Conservation (phyloP, 1,140 invertebrate genomes). For the Ostrea denselamellosa region DNA sequence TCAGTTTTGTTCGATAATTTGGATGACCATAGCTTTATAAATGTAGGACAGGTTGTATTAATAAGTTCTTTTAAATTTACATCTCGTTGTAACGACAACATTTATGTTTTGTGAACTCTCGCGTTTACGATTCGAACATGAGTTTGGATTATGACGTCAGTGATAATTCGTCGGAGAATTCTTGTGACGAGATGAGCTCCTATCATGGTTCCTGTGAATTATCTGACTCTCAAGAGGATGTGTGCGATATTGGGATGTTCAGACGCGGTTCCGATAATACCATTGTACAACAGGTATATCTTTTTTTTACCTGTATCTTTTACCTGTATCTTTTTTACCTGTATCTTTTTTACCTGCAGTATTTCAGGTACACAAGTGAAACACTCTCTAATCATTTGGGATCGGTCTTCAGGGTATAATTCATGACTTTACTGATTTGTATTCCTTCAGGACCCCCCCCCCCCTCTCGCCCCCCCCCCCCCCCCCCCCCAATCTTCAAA, state of each 20-base stretch:
- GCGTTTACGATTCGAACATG: not conserved
- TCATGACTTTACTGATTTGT: too few relatives aligned
- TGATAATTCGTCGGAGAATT: not conserved
- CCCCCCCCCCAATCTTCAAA: too few relatives aligned
- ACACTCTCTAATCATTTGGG: too few relatives aligned
- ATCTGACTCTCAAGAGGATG: constrained; percentile 10
- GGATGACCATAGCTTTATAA: not conserved
- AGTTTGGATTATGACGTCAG: constrained; percentile 32
- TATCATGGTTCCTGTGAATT: constrained; percentile 15
- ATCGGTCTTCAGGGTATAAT: too few relatives aligned
- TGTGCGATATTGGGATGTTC: not conserved
- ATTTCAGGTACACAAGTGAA: too few relatives aligned
- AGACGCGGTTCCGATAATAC: not conserved
- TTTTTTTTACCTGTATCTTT: too few relatives aligned
- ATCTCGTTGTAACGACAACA: not conserved
- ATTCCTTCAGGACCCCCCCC: too few relatives aligned
- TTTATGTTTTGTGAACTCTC: not conserved
- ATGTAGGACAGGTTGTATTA: too few relatives aligned
- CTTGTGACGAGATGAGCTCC: not conserved
- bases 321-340: too few relatives aligned
- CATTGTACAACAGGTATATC: not conserved
- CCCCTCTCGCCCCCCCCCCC: too few relatives aligned
- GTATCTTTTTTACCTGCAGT: too few relatives aligned
- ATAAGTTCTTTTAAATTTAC: too few relatives aligned
- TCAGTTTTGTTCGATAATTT: not conserved